Evolutionary conservation across 1,140 invertebrate genomes (phyloP), one percentile per base, ranked within the genome.

Genomic region (Macrobrachium rosenbergii): DNA sequence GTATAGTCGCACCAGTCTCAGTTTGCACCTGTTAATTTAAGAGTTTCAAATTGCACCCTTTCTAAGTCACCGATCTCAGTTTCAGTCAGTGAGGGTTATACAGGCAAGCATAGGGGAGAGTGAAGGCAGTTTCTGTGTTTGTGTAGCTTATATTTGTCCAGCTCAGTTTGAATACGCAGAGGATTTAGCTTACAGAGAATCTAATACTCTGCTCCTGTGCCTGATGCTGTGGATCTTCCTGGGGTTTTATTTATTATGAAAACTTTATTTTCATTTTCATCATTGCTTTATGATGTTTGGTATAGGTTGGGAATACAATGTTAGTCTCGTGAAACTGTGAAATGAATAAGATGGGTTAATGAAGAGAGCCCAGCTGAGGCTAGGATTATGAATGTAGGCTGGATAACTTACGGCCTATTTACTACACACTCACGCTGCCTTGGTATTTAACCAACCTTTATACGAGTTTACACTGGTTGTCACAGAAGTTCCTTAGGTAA

Each of bases 41-140:
- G 82, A 73, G 60, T 83, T 83, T 83, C 73, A 75, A 60, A 77
- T 43, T 76, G 82, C 82, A 83, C 82, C 73, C 82, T 83, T 83
- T 83, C 82, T 83, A 83, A 83, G 82, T 83, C 82, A 77, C 72
- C 21, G 73, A 83, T 83, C 82, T 83, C 82, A 83, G 82, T 83
- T 83, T 76, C 60, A 80, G 62, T 63, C 58, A 23, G 78, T 21
- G 78, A 28, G 12, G 21, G 23, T 28, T 21, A 37, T 62, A 37
- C 28, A 37, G 28, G 28, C 28, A 37, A 37, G 28, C 14, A 16
- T 7, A n/a, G 78, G 58, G 62, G 60, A 60, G 60, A 11, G 28
- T 37, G 28, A 37, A 37, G 28, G 28, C 28, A 37, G 28, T 37
- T 37, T 37, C 28, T 37, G 28, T 37, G 28, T 37, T 37, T 37